Conservation (phyloP, 2,797 vertebrate species). For the Podarcis lilfordi region DNA sequence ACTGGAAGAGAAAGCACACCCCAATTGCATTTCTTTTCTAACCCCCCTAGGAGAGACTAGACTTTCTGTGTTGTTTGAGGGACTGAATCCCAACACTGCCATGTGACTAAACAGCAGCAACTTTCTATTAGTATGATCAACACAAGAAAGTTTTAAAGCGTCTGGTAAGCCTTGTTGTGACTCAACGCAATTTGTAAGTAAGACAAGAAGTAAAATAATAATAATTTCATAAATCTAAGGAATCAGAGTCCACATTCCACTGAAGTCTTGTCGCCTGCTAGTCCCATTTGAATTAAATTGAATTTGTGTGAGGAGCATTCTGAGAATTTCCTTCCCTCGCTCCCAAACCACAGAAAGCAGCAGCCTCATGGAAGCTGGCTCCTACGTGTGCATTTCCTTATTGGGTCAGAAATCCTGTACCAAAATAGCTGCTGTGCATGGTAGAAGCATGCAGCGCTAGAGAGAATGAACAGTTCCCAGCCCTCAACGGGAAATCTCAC, state of each 20-base stretch:
- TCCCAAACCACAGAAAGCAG: background rate
- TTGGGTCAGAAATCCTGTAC: background rate
- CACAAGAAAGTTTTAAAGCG: background rate
- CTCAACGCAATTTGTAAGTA: background rate
- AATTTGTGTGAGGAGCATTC: background rate
- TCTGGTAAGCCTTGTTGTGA: background rate
- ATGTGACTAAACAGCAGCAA: background rate
- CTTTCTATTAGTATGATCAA: background rate
- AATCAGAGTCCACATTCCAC: background rate
- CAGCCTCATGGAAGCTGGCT: background rate
- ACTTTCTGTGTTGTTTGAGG: background rate
- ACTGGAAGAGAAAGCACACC: background rate
- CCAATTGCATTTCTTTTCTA: background rate
- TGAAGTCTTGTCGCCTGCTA: background rate
- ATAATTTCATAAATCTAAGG: background rate
- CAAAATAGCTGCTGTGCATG: too few relatives aligned
- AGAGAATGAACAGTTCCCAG: background rate
- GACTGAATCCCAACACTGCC: background rate
- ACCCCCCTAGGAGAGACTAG: background rate
- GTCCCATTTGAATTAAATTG: background rate
- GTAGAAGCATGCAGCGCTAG: background rate
- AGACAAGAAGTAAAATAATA: background rate
- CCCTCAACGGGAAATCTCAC: background rate
- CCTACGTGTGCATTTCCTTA: background rate
- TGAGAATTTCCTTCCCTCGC: background rate